Percentiles rank a stretch among this genome's conserved stretches.
Conservation (phyloP, 1,140 invertebrate species). For the Drosophila micromelanica region DNA sequence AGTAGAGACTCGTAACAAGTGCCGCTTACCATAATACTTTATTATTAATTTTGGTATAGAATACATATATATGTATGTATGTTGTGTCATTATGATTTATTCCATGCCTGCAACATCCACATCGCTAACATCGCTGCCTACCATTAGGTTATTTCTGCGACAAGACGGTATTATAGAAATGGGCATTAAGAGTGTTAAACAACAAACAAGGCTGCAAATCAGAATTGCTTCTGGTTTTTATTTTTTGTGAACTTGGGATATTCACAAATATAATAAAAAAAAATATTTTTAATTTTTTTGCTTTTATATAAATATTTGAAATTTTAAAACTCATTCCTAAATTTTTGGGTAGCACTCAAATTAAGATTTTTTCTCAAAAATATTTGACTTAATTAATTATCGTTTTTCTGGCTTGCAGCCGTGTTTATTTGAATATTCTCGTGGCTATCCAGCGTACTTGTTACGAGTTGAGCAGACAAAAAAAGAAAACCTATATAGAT, state of each 20-base stretch:
- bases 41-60: slow-evolving; percentile 24
- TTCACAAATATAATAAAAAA: no score
- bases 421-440: not conserved
- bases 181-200: not conserved
- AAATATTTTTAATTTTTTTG: no score
- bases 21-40: slow-evolving; percentile 44
- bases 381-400: no score
- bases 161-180: slow-evolving; percentile 17
- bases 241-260: no score
- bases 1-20: slow-evolving; percentile 11
- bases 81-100: slow-evolving; percentile 7
- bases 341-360: no score
- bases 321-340: no score
- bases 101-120: slow-evolving; percentile 23
- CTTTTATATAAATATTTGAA: no score
- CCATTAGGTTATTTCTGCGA: slow-evolving; percentile 43
- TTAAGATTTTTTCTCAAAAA: no score
- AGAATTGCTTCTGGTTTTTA: no score
- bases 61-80: no score
- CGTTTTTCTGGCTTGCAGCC: not conserved
- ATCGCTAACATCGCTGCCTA: slow-evolving; percentile 28
- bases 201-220: not conserved
- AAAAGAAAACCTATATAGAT: not conserved
- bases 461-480: not conserved
- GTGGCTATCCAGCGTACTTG: slow-evolving; percentile 45